A percentile compares a stretch with the other conserved stretches of the same genome.
Conservation (phyloP, 2,888 invertebrate genomes). For the Orchestes rusci region DNA sequence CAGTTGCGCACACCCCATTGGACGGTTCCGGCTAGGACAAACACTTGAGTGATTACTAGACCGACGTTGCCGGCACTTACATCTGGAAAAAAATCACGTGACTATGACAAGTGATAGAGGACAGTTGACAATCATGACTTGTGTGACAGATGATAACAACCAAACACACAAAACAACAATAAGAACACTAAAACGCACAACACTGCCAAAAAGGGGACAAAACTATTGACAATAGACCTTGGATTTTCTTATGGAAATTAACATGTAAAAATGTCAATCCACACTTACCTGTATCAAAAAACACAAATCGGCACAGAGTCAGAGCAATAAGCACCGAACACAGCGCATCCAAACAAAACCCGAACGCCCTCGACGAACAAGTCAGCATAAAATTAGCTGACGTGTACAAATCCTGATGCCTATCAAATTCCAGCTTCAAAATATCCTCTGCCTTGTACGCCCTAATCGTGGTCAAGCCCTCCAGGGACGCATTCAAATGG, state of each 20-base stretch:
- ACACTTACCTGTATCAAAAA: slow-evolving; percentile 30
- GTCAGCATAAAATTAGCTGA: slow-evolving; percentile 37
- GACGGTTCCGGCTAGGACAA: slow-evolving; percentile 61
- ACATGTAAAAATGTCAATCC: too few relatives aligned
- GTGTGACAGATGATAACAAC: too few relatives aligned
- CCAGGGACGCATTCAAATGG: slow-evolving; percentile 39
- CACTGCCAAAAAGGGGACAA: too few relatives aligned
- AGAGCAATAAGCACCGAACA: slow-evolving; percentile 30
- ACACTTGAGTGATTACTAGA: slow-evolving; percentile 72
- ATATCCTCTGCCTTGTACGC: slow-evolving; percentile 37
- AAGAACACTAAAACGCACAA: too few relatives aligned
- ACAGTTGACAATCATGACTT: too few relatives aligned
- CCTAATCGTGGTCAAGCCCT: slow-evolving; percentile 41
- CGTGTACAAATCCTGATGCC: slow-evolving; percentile 39
- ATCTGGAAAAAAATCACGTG: slow-evolving; percentile 23
- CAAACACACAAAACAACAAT: too few relatives aligned
- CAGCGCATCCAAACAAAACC: slow-evolving; percentile 35
- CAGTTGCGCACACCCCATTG: slow-evolving; percentile 69
- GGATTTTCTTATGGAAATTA: background rate
- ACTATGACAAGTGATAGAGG: too few relatives aligned
- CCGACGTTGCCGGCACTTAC: slow-evolving; percentile 32
- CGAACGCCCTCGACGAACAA: slow-evolving; percentile 35
- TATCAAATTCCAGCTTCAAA: slow-evolving; percentile 37
- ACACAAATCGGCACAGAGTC: slow-evolving; percentile 29
- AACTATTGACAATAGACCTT: too few relatives aligned